Percentiles rank a stretch among this genome's conserved stretches.
These are phyloP conservation scores for Rhynchonema sp. DNA, from an alignment of 2,888 invertebrate species.

Conservation along the genomic window DNA sequence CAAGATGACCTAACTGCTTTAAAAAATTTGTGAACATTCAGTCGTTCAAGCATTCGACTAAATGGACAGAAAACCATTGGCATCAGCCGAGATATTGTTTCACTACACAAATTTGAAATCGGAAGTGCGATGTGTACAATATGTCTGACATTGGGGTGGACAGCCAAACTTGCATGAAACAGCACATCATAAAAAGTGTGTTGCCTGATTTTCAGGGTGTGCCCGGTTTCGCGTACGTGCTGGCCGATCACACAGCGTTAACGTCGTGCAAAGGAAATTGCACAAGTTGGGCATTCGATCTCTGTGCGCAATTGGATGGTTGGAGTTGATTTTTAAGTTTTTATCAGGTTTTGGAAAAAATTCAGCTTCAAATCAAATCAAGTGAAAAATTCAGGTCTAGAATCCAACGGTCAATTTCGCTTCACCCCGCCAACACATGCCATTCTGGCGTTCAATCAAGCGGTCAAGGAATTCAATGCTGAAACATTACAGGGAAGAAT, in stretches of 20 bases:
- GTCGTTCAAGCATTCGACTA: no score
- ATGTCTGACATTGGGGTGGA: no score
- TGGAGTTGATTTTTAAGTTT: background rate
- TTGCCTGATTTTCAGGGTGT: no score
- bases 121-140: no score
- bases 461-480: slow-evolving; percentile 29
- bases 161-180: no score
- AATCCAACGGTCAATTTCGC: slow-evolving; percentile 33
- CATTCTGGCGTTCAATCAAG: slow-evolving; percentile 33
- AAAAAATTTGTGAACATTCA: no score
- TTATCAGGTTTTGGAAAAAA: background rate
- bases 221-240: slow-evolving; percentile 34
- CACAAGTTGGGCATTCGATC: slow-evolving; percentile 30
- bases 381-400: slow-evolving; percentile 17
- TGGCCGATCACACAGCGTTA: slow-evolving; percentile 28
- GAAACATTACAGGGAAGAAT: slow-evolving; percentile 32
- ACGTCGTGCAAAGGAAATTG: slow-evolving; percentile 28
- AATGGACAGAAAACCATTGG: no score
- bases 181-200: no score
- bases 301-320: slow-evolving; percentile 30
- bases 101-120: no score
- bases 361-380: background rate
- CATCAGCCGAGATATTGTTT: no score
- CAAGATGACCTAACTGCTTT: no score
- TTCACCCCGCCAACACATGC: slow-evolving; percentile 37